Base-by-base conservation (phyloP, 2,888 invertebrate species). In the Diloba caeruleocephala region DNA sequence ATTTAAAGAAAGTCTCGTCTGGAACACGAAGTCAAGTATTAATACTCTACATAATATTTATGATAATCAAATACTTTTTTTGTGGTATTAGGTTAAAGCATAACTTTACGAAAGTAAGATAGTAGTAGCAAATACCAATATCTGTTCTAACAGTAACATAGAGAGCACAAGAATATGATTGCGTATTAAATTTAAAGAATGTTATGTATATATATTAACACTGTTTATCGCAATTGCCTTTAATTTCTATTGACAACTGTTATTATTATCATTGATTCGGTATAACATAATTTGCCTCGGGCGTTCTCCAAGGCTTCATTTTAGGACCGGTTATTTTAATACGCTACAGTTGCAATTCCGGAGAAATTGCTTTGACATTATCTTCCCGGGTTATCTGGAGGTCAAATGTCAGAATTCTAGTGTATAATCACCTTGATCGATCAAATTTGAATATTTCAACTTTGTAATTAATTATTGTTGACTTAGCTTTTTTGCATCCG, bases 311-410 rank as follows among this genome's bases (percentile, higher is more conserved):
- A 76, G 74, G 74, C 53, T 61, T n/a, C 19, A 43, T 46, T 43
- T 46, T 59, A 14, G 57, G 65, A 56, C 78, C 75, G 61, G 74
- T 70, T 68, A 38, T 70, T 73, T 66, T 72, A 67, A 64, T 32
- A 26, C 48, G 41, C 43, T 52, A 70, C 53, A 65, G 66, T 71
- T 70, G 71, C 61, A 59, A 58, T 76, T 73, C 55, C 65, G 58
- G 49, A 72, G 69, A 76, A 77, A 74, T 68, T 55, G 53, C 44
- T 76, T 70, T 69, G 74, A 78, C 75, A 73, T 45, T 76, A 80
- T 80, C 79, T 59, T 59, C 41, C 17, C 52, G 36, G 64, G 68
- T 63, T 72, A 79, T 79, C 78, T 71, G 9, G 34, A 66, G 76
- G 74, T 76, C 69, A 62, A 63, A 74, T 72, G 70, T 69, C 49